phyloP scores from a whole-genome alignment of 2,888 invertebrate species.

The Galeopsomyia nigrocyanea region DNA sequence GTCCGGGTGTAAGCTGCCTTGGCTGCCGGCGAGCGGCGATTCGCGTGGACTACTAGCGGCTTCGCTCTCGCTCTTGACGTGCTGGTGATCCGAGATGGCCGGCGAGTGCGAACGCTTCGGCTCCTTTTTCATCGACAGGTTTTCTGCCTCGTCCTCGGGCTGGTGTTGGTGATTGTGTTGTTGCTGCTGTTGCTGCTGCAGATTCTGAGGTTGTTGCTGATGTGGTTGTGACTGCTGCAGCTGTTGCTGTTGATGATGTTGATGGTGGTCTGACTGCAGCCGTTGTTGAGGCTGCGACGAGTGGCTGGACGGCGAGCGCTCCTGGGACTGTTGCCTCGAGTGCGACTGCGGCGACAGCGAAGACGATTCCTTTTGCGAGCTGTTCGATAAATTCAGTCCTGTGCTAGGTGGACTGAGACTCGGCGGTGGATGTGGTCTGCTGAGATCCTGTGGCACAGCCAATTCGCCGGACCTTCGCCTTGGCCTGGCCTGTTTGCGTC shows the following conservation, averaged over 20 bases:
- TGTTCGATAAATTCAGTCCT: conserved; percentile 27
- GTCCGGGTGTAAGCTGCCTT: conserved; percentile 58
- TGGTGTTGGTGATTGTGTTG: conserved; percentile 55
- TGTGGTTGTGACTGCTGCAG: conserved; percentile 47
- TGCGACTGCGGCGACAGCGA: conserved; percentile 38
- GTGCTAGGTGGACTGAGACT: conserved; percentile 34
- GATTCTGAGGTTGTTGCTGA: not conserved
- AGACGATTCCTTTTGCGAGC: not conserved
- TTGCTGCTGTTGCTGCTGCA: conserved; percentile 48
- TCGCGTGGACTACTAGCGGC: conserved; percentile 63
- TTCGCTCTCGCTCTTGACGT: conserved; percentile 63
- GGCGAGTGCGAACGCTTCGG: conserved; percentile 56
- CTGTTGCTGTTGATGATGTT: conserved; percentile 45
- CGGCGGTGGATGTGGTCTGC: conserved; percentile 64
- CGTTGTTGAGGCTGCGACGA: conserved; percentile 38
- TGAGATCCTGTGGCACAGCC: conserved; percentile 74
- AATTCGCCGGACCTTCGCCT: conserved; percentile 85
- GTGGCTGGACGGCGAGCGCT: conserved; percentile 40
- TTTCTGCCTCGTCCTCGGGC: conserved; percentile 64
- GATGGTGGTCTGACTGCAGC: conserved; percentile 49
- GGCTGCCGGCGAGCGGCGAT: conserved; percentile 60
- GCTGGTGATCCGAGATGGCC: conserved; percentile 72
- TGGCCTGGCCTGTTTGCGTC: conserved; percentile 89
- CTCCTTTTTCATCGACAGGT: conserved; percentile 63
- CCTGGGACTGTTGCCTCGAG: conserved; percentile 20